Evolutionary conservation across 2,888 invertebrate genomes (phyloP).

Genomic region (Drepanosiphum platanoidis): DNA sequence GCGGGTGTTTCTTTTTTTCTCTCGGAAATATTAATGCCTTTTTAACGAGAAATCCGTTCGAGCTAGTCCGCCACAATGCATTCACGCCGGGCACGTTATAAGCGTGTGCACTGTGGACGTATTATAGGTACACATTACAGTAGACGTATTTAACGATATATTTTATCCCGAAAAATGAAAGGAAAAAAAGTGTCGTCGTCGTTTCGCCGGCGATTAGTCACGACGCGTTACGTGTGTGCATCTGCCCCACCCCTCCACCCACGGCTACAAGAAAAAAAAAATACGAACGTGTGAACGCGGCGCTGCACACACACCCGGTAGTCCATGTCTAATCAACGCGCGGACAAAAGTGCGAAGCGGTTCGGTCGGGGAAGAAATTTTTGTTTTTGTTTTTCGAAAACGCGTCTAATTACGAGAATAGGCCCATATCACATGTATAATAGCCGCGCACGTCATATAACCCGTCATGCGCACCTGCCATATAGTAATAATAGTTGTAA

Average conservation of each 20-base stretch:
- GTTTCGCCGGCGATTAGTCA: constrained; percentile 51
- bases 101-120: not conserved
- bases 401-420: constrained; percentile 56
- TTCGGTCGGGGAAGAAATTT: not conserved
- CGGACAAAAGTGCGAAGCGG: not conserved
- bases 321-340: constrained; percentile 54
- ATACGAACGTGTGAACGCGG: constrained; percentile 43
- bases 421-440: constrained; percentile 24
- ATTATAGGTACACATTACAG: not conserved
- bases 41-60: constrained; percentile 59
- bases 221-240: constrained; percentile 16
- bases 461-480: constrained; percentile 53
- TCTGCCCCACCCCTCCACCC: not conserved
- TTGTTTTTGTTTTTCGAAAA: constrained; percentile 48
- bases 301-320: constrained; percentile 31
- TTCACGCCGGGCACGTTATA: not conserved
- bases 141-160: constrained; percentile 47
- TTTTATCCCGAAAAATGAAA: not conserved
- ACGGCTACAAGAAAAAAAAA: not conserved
- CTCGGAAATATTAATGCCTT: constrained; percentile 47
- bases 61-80: not conserved
- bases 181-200: constrained; percentile 36
- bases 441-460: constrained; percentile 40
- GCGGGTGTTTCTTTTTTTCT: too few species aligned
- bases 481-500: constrained; percentile 29